Percentiles rank a stretch among this genome's conserved stretches.
These are phyloP conservation scores for Pedetes capensis DNA, from an alignment of 2,113 vertebrate species.

Conservation along the genomic window DNA sequence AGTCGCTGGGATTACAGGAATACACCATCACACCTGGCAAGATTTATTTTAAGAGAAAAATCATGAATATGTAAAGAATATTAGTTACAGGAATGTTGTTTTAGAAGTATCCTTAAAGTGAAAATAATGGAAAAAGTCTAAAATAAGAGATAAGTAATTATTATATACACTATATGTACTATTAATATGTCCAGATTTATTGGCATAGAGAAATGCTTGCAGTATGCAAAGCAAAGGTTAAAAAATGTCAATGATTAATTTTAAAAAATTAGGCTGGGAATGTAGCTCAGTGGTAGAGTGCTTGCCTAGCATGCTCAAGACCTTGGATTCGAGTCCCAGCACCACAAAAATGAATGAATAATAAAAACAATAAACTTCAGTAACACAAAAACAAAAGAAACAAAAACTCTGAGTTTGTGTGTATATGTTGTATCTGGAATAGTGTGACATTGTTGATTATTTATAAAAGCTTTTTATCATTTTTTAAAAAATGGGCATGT, in stretches of 20 bases:
- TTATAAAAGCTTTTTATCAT: background rate
- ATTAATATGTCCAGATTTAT: background rate
- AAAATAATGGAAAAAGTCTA: constrained; percentile 3
- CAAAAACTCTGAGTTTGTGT: no score
- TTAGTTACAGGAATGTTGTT: background rate
- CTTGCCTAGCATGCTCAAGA: background rate
- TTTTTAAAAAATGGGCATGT: background rate
- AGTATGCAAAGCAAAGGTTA: background rate
- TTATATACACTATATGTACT: no score
- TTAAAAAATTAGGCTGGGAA: background rate
- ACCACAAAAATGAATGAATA: no score
- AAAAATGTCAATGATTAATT: background rate
- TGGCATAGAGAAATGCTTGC: background rate
- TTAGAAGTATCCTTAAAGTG: constrained; percentile 24
- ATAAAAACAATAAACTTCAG: no score
- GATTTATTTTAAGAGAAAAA: constrained; percentile 8
- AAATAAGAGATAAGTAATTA: background rate
- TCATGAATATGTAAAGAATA: background rate
- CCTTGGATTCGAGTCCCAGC: background rate
- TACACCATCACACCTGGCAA: no score
- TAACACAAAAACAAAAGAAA: no score
- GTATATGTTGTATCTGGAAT: background rate
- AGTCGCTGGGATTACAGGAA: no score
- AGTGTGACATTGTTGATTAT: background rate
- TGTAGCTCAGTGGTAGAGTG: background rate